Evolutionary conservation across 2,888 invertebrate genomes (phyloP).

Genomic region (Cataglyphis rosenhaueri): DNA sequence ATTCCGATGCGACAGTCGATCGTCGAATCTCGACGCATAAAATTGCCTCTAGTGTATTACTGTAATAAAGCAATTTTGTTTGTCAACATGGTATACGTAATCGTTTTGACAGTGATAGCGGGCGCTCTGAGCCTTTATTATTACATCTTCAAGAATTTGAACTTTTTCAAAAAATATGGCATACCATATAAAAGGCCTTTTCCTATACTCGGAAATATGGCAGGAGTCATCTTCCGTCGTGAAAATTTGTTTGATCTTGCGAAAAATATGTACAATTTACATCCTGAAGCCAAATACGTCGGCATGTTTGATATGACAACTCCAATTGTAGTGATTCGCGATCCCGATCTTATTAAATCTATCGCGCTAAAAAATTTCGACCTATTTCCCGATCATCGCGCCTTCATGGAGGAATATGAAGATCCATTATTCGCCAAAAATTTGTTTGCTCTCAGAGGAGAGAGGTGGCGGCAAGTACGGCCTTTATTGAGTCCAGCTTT

Average conservation of each 20-base stretch:
- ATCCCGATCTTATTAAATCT: constrained; percentile 72
- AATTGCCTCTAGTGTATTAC: too few species aligned
- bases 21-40: too few species aligned
- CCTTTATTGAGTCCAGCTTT: constrained; percentile 86
- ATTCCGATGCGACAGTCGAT: too few species aligned
- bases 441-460: constrained; percentile 77
- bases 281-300: constrained; percentile 69
- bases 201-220: constrained; percentile 63
- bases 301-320: constrained; percentile 74
- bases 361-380: constrained; percentile 72
- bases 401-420: constrained; percentile 10
- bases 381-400: constrained; percentile 55
- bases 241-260: constrained; percentile 44
- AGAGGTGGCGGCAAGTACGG: constrained; percentile 86
- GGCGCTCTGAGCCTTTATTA: constrained; percentile 29
- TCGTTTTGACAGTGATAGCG: constrained; percentile 17
- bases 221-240: constrained; percentile 33
- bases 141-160: not conserved
- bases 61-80: too few species aligned
- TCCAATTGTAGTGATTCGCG: constrained; percentile 72
- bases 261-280: constrained; percentile 53
- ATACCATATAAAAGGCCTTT: constrained; percentile 62
- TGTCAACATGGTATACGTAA: constrained; percentile 11
- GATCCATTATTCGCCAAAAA: constrained; percentile 70
- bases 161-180: constrained; percentile 61